These are phyloP conservation scores for Tipula confusa DNA, from an alignment of 2,888 invertebrate genomes.

Conservation along the genomic window DNA sequence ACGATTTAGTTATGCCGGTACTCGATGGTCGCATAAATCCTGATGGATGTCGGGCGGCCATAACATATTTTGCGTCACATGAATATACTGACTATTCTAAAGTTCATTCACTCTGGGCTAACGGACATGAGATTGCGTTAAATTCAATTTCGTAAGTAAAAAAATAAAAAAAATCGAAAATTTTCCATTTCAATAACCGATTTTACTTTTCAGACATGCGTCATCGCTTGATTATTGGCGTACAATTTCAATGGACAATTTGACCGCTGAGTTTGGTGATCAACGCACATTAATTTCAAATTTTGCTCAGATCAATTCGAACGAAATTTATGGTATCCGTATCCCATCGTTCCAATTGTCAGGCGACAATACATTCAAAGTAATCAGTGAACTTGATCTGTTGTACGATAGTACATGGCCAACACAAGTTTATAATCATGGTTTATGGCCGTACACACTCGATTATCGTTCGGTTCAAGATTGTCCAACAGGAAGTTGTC, in stretches of 20 bases:
- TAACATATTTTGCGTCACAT: constrained; percentile 68
- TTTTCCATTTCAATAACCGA: background rate
- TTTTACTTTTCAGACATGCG: background rate
- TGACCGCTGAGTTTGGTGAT: constrained; percentile 57
- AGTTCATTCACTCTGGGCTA: constrained; percentile 55
- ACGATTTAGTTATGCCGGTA: constrained; percentile 53
- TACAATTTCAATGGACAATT: constrained; percentile 51
- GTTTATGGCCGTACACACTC: constrained; percentile 61
- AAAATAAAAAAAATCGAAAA: background rate
- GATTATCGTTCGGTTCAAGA: constrained; percentile 55
- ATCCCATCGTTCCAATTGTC: constrained; percentile 56
- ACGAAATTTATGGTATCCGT: constrained; percentile 51
- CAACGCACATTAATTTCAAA: constrained; percentile 52
- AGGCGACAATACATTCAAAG: constrained; percentile 54
- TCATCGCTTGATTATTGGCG: constrained; percentile 50
- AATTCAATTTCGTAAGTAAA: constrained; percentile 57
- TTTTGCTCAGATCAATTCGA: constrained; percentile 51
- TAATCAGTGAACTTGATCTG: constrained; percentile 51
- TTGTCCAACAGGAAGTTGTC: constrained; percentile 55
- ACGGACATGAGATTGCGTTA: constrained; percentile 64
- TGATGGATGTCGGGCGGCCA: constrained; percentile 59
- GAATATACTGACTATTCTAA: constrained; percentile 65
- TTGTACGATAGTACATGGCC: constrained; percentile 59
- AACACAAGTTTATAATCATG: constrained; percentile 48
- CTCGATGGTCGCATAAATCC: constrained; percentile 57